Base-by-base conservation (phyloP, 2,797 vertebrate species). In the Phalanger gymnotis region DNA sequence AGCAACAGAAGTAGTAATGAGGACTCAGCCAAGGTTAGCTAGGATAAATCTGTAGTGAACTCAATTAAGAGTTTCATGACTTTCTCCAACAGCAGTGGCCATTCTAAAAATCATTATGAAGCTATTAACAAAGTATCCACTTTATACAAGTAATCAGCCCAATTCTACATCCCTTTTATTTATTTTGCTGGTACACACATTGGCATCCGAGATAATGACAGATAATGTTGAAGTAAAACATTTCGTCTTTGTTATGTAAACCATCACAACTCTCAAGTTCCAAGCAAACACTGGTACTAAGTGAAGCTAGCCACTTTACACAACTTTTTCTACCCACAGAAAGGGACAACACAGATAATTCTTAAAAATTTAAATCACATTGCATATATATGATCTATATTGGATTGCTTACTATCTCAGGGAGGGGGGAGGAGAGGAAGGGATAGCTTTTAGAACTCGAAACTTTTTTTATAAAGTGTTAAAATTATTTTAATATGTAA, bases 221-320 rank as follows among this genome's bases (percentile, higher is more conserved):
- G 52, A 53, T 52, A 30, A 92, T 47, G n/a, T 25, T 40, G 66
- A 28, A 54, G 9, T 52, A 53, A 30, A 28, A 22, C 22, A 54
- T 47, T 81, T 54, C 30, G 96, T 53, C 52, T 47, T 91, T 54
- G 16, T 66, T 30, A 40, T 0, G 14, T 66, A 93, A 96, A 95
- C n/a, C 54, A 92, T 55, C 93, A 92, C 54, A 95, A 94, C 92
- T 92, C 34, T 91, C 34, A 55, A 93, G 27, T 31, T 94, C 10
- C 0, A 90, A 92, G 96, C 90, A 90, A 53, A 53, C 0, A 27
- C 47, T 97, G 73, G 52, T 95, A 96, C 47, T 66, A 34, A 96
- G 5, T 22, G 81, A 97, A 97, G 94, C 25, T 90, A 40, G 54
- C 94, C 95, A 54, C 4, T 96, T 97, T 22, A 34, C 91, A 96